Conservation (phyloP, 1,140 invertebrate species). For the Drosophila lini region DNA sequence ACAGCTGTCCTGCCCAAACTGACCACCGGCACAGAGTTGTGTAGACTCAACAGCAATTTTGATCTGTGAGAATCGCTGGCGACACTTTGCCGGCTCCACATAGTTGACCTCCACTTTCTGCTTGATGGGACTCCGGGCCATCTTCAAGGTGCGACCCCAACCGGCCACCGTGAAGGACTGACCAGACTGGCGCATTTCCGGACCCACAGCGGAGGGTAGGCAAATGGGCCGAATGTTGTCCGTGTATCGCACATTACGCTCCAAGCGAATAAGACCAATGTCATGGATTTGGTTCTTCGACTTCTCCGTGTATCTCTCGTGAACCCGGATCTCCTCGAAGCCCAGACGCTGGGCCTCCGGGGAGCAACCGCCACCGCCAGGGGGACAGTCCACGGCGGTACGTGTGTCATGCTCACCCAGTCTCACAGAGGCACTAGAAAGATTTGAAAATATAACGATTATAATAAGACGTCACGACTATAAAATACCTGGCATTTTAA, state of each 20-base stretch:
- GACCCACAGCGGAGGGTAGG: constrained; percentile 78
- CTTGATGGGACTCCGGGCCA: constrained; percentile 68
- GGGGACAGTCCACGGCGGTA: constrained; percentile 84
- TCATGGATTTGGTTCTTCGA: constrained; percentile 82
- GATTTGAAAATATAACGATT: background rate
- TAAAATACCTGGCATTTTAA: background rate
- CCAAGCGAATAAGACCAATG: constrained; percentile 85
- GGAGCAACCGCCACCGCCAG: constrained; percentile 64
- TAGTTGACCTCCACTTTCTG: constrained; percentile 59
- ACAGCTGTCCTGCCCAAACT: constrained; percentile 87
- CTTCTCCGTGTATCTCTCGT: constrained; percentile 83
- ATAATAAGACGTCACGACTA: background rate
- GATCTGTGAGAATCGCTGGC: constrained; percentile 52
- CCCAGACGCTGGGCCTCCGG: constrained; percentile 49
- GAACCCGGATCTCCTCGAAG: constrained; percentile 80
- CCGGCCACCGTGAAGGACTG: constrained; percentile 87
- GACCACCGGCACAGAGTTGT: constrained; percentile 87
- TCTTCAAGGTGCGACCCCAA: constrained; percentile 87
- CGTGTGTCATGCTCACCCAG: constrained; percentile 86
- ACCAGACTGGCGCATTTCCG: constrained; percentile 39
- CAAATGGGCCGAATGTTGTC: constrained; percentile 87
- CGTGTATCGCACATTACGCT: constrained; percentile 81
- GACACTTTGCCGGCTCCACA: constrained; percentile 56
- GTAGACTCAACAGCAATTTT: constrained; percentile 61
- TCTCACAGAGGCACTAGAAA: constrained; percentile 80